Conservation (phyloP, 2,113 vertebrate genomes). For the Lophochroa leadbeateri region DNA sequence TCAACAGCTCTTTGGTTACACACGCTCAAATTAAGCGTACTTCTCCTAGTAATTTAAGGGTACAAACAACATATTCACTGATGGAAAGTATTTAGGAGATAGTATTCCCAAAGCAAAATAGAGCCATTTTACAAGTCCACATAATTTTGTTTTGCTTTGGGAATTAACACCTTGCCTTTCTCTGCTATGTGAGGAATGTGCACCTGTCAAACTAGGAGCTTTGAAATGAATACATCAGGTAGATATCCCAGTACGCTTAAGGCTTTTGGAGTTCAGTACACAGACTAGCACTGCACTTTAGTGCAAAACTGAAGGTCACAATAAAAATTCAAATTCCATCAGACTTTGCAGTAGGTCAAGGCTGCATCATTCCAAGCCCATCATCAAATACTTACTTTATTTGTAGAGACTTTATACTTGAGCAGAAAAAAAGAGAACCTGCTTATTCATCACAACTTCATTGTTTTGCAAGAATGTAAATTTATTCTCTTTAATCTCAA, state of each 20-base stretch:
- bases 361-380: neutral
- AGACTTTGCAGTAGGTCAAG: neutral
- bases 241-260: neutral
- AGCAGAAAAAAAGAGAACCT: neutral
- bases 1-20: neutral
- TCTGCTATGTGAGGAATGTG: neutral
- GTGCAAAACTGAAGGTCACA: neutral
- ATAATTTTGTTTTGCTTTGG: neutral
- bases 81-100: neutral
- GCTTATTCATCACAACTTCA: neutral
- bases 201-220: neutral
- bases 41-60: neutral
- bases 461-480: neutral
- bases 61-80: neutral
- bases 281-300: neutral
- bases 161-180: neutral
- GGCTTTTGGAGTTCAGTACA: neutral
- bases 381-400: neutral
- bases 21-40: neutral
- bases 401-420: neutral
- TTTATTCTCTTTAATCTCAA: neutral
- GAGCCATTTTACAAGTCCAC: neutral
- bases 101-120: neutral
- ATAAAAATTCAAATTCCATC: neutral
- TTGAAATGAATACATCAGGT: neutral